These are phyloP conservation scores for Goniozus legneri DNA, from an alignment of 1,140 invertebrate species.

Conservation along the genomic window DNA sequence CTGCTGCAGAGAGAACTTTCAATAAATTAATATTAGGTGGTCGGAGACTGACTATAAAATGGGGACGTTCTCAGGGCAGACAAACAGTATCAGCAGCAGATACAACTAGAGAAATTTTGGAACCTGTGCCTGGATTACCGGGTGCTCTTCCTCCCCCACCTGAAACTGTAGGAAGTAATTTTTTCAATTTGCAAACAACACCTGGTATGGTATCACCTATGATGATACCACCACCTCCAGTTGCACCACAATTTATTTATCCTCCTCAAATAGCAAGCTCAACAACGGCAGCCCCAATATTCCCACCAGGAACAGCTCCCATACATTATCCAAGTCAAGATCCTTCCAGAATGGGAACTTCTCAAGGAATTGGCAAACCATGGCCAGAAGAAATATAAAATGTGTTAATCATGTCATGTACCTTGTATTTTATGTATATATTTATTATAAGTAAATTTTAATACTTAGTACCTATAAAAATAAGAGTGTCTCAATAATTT, in stretches of 20 bases:
- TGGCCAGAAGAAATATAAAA: constrained; percentile 50
- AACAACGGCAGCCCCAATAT: constrained; percentile 47
- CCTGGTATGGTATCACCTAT: constrained; percentile 58
- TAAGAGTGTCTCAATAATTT: too few relatives aligned
- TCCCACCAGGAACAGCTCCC: constrained; percentile 55
- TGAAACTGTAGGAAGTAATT: constrained; percentile 59
- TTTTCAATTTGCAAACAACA: constrained; percentile 60
- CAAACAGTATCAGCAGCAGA: constrained; percentile 54
- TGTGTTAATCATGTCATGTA: too few relatives aligned
- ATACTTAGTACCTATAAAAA: too few relatives aligned
- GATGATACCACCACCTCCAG: constrained; percentile 56
- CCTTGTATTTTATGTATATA: too few relatives aligned
- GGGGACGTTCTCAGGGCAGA: constrained; percentile 87
- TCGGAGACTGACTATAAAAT: constrained; percentile 89
- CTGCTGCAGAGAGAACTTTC: constrained; percentile 93
- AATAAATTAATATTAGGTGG: constrained; percentile 90
- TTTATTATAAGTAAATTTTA: too few relatives aligned
- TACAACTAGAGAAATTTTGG: constrained; percentile 58
- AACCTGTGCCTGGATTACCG: constrained; percentile 85
- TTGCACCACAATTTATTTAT: constrained; percentile 54
- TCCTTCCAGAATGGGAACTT: constrained; percentile 81
- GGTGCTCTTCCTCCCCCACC: constrained; percentile 76
- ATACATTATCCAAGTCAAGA: constrained; percentile 95
- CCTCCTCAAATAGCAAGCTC: constrained; percentile 50
- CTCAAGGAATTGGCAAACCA: constrained; percentile 54